These are phyloP conservation scores for Tenebrosternarchus preto DNA, from an alignment of 2,113 vertebrate genomes.

Conservation along the genomic window DNA sequence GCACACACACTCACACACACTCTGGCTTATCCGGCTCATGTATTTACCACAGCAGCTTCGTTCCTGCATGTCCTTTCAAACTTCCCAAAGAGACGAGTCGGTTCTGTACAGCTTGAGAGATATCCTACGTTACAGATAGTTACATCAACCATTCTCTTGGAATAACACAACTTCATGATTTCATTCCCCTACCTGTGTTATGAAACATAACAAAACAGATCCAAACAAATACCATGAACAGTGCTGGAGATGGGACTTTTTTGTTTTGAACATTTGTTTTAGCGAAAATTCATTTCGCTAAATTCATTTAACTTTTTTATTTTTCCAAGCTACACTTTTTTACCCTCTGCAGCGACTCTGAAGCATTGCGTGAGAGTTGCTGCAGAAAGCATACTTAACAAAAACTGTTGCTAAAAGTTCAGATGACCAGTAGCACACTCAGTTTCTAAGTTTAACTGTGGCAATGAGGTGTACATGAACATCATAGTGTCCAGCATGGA, in stretches of 20 bases:
- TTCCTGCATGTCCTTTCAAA: not conserved
- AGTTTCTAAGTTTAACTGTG: not conserved
- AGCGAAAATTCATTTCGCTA: not conserved
- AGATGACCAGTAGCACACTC: too few relatives aligned
- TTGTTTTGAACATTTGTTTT: too few relatives aligned
- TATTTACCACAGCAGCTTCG: not conserved
- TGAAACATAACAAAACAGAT: not conserved
- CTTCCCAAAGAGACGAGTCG: not conserved
- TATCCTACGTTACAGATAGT: not conserved
- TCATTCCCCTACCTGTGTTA: not conserved
- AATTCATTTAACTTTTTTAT: not conserved
- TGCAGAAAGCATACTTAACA: too few relatives aligned
- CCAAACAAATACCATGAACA: not conserved
- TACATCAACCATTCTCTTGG: not conserved
- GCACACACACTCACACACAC: conserved; percentile 16
- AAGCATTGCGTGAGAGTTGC: not conserved
- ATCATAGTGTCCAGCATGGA: too few relatives aligned
- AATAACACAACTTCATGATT: conserved; percentile 3
- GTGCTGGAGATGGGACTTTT: too few relatives aligned
- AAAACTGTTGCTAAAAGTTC: too few relatives aligned
- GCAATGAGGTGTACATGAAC: not conserved
- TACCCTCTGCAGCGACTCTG: not conserved
- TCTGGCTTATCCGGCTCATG: conserved; percentile 23
- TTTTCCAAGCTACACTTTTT: not conserved
- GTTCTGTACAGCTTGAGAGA: not conserved